Percentiles rank a stretch among this genome's conserved stretches.
Conservation (phyloP, 2,797 vertebrate genomes). For the Kryptopterus vitreolus region DNA sequence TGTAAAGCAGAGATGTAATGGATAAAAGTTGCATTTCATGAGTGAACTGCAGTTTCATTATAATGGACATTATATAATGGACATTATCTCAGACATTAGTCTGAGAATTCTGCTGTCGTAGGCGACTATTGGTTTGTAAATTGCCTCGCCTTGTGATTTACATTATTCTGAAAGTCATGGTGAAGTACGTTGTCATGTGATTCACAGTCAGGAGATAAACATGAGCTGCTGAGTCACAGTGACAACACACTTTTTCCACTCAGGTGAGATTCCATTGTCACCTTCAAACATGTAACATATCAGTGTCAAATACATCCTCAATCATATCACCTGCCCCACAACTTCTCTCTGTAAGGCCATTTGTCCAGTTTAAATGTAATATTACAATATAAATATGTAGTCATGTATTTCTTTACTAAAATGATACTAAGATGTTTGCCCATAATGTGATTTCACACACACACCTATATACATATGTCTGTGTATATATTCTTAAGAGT, state of each 20-base stretch:
- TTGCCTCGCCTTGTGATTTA: neutral
- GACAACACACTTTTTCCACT: slow-evolving; percentile 18
- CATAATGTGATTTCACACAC: neutral
- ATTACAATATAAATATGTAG: neutral
- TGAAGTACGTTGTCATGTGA: neutral
- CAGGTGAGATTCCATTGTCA: neutral
- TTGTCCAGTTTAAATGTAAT: too few relatives aligned
- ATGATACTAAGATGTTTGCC: neutral
- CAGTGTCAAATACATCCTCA: neutral
- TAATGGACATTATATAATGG: neutral
- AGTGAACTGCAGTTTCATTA: neutral
- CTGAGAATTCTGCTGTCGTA: neutral
- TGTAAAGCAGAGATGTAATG: too few relatives aligned
- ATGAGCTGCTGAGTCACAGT: slow-evolving; percentile 43
- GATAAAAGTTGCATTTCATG: too few relatives aligned
- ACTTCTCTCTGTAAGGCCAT: neutral
- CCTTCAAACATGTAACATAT: neutral
- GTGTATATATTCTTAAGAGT: neutral
- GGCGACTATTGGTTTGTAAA: neutral
- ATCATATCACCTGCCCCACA: neutral
- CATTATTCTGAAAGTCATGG: neutral
- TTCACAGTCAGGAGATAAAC: neutral
- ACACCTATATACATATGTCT: neutral
- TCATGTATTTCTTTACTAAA: neutral
- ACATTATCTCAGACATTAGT: too few relatives aligned